A percentile compares a stretch with the other conserved stretches of the same genome.
Evolutionary conservation across 2,113 vertebrate genomes (phyloP).

Genomic region (Bubo blakistoni): DNA sequence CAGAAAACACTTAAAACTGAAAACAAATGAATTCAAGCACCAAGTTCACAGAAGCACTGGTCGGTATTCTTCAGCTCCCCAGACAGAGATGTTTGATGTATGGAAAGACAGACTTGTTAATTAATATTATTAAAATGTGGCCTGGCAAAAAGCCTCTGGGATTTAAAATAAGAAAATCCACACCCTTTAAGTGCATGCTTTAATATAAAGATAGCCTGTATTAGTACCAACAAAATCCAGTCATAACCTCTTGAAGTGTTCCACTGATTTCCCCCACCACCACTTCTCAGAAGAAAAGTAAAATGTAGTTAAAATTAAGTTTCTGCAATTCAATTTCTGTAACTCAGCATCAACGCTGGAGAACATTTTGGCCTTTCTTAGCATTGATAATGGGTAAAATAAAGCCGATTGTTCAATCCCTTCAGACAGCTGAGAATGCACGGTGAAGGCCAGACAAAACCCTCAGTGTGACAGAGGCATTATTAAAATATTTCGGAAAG

Average conservation of each 20-base stretch:
- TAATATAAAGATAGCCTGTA: neutral
- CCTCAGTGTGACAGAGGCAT: neutral
- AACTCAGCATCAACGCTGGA: constrained; percentile 4
- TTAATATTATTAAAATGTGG: constrained; percentile 37
- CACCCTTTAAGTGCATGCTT: neutral
- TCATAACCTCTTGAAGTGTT: neutral
- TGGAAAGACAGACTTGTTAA: constrained; percentile 43
- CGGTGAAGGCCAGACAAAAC: neutral
- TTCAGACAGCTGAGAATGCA: neutral
- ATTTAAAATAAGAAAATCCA: constrained; percentile 36
- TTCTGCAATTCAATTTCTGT: neutral
- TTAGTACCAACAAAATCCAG: neutral
- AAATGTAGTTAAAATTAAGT: constrained; percentile 25
- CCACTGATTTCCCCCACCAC: neutral
- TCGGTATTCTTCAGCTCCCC: neutral
- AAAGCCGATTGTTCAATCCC: constrained; percentile 33
- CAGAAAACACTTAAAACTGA: constrained; percentile 58
- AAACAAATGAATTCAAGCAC: constrained; percentile 65
- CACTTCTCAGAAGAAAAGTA: constrained; percentile 4
- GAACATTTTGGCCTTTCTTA: constrained; percentile 39
- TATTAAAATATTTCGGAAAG: constrained; percentile 25
- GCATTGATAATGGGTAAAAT: constrained; percentile 37
- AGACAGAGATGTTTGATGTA: constrained; percentile 27
- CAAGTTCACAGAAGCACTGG: constrained; percentile 52
- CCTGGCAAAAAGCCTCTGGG: neutral